A percentile compares a stretch with the other conserved stretches of the same genome.
These are phyloP conservation scores for Drosophila pallidifrons DNA, from an alignment of 1,140 invertebrate species.

Conservation along the genomic window DNA sequence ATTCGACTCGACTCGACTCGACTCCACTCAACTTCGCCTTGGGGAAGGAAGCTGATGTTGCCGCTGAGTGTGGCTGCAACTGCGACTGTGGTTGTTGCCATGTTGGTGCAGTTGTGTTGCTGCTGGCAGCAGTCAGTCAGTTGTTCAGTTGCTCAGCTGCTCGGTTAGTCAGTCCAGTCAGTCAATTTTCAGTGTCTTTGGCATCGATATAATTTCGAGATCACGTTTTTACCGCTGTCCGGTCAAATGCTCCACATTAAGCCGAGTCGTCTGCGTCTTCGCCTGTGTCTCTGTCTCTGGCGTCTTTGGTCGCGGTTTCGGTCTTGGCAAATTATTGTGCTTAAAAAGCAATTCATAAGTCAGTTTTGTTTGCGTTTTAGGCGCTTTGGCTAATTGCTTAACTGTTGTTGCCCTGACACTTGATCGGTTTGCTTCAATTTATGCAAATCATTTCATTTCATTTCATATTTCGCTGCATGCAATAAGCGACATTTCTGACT, in stretches of 20 bases:
- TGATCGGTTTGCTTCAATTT: conserved; percentile 51
- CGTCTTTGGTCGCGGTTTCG: neutral
- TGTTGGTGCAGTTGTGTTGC: conserved; percentile 1
- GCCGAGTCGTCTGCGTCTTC: conserved; percentile 9
- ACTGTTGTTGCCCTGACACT: conserved; percentile 18
- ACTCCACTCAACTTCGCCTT: conserved; percentile 20
- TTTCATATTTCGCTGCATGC: conserved; percentile 46
- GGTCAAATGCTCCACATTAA: conserved; percentile 72
- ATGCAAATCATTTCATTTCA: conserved; percentile 63
- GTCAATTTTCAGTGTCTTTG: conserved; percentile 55
- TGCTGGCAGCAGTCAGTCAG: conserved; percentile 47
- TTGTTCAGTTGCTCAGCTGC: conserved; percentile 32
- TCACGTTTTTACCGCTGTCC: conserved; percentile 79
- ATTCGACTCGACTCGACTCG: conserved; percentile 4
- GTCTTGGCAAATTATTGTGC: conserved; percentile 38
- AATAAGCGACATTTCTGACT: conserved; percentile 77
- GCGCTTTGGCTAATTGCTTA: conserved; percentile 51
- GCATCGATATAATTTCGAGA: conserved; percentile 78
- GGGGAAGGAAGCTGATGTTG: conserved; percentile 47
- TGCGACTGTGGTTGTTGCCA: conserved; percentile 1
- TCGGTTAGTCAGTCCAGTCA: conserved; percentile 42
- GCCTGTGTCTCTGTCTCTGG: neutral
- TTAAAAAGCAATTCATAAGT: conserved; percentile 69
- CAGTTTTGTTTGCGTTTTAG: conserved; percentile 46
- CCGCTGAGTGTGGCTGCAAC: conserved; percentile 13